Conservation (phyloP, 2,888 invertebrate genomes). For the Smittia sp. region DNA sequence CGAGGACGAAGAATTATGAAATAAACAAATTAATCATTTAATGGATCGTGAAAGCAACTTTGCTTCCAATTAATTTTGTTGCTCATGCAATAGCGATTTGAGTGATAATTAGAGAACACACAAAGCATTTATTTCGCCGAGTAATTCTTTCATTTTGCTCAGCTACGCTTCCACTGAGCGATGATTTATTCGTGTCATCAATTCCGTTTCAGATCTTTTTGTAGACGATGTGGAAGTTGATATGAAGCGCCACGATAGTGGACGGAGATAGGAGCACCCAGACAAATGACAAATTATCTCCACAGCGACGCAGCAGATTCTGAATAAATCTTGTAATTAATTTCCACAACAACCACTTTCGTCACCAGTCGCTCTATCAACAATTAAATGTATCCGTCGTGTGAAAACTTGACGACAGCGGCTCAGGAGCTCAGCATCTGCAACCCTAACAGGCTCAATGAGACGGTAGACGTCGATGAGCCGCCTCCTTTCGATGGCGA, state of each 20-base stretch:
- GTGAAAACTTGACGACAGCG: conserved; percentile 12
- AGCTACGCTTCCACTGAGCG: not conserved
- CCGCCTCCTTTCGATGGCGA: conserved; percentile 24
- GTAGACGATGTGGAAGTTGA: not conserved
- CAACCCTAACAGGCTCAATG: not conserved
- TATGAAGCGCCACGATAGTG: not conserved
- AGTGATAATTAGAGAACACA: not conserved
- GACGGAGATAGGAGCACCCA: not conserved
- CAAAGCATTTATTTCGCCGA: not conserved
- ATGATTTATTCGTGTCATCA: not conserved
- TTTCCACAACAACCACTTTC: conserved; percentile 5
- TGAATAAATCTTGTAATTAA: not conserved
- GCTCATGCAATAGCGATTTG: not conserved
- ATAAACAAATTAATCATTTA: not conserved
- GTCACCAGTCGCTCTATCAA: not conserved
- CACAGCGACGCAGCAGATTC: not conserved
- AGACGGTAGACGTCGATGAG: not conserved
- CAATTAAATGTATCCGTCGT: conserved; percentile 29
- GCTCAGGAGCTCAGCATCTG: conserved; percentile 21
- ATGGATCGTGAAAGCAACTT: not conserved
- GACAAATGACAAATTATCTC: not conserved
- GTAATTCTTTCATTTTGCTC: not conserved
- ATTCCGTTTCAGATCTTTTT: not conserved
- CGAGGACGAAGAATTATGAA: not conserved
- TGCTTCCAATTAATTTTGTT: not conserved